Evolutionary conservation across 2,113 vertebrate genomes (phyloP), one percentile per base, ranked within the genome.

Genomic region (cattle (Bos taurus)): DNA sequence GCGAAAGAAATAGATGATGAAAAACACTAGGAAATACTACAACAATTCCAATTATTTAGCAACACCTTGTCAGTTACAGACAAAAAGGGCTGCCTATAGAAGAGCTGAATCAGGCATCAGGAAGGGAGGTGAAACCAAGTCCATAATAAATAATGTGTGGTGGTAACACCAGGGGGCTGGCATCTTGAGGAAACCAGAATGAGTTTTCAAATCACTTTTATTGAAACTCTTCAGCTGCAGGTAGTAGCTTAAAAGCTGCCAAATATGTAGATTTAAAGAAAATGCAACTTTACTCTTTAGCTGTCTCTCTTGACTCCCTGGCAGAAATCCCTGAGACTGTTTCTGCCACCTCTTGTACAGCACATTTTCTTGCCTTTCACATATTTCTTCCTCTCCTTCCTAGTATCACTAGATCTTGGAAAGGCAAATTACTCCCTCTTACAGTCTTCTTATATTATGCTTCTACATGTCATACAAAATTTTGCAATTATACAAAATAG

Each of bases 161-260:
- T 97, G 87, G 93, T 62, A 97, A 96, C 57, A 82, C 87, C 96
- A 97, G 88, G 91, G 54, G 57, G 6, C 87, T 87, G 90, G 89
- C 96, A 97, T 96, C 83, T 97, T 95, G 95, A 97, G 96, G 46
- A 60, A 95, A 23, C 77, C 90, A 98, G 96, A 97, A 81, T 96
- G 1, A 96, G 64, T 94, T 97, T 98, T 97, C 97, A 98, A 98
- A 96, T 91, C 93, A 92, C 84, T 97, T 98, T 98, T 95, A 97
- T 16, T 92, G 60, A 84, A 85, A 95, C 83, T 98, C 92, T 78
- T 94, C 54, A 97, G 92, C 90, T 97, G 26, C 64, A 98, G 93
- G 94, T 98, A 95, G 91, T 97, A 46, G 52, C 87, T 92, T 91
- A 82, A 93, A 87, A 94, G 43, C 12, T 77, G 74, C 82, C 86